These are phyloP conservation scores for Corvus cornix DNA, from an alignment of 2,113 vertebrate species.

Conservation along the genomic window DNA sequence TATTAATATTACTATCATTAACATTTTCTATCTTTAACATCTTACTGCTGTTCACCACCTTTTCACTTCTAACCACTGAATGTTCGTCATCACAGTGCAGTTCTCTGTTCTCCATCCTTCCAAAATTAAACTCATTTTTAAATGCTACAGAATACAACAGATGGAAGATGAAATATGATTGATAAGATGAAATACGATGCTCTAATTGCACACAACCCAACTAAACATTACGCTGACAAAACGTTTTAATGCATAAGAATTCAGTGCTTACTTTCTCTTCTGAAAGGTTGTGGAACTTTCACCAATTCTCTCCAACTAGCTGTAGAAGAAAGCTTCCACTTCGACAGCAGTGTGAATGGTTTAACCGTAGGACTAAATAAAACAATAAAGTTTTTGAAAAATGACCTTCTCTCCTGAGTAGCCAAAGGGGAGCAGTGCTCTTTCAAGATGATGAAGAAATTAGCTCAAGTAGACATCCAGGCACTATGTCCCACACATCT, in stretches of 20 bases:
- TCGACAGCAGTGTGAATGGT: neutral
- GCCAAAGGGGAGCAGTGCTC: conserved; percentile 69
- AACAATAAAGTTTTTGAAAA: conserved; percentile 65
- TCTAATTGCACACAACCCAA: neutral
- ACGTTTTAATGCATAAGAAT: neutral
- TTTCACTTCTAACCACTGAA: neutral
- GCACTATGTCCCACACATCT: conserved; percentile 70
- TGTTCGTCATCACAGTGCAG: neutral
- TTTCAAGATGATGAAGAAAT: conserved; percentile 67
- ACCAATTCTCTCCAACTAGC: neutral
- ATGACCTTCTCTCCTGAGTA: conserved; percentile 65
- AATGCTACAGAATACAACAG: neutral
- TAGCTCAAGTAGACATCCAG: conserved; percentile 71
- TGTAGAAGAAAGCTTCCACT: neutral
- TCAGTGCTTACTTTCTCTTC: neutral
- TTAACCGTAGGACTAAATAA: conserved; percentile 4
- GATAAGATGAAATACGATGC: no score
- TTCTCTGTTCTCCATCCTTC: neutral
- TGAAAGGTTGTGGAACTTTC: conserved; percentile 1
- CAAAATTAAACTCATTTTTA: neutral
- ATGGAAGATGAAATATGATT: neutral
- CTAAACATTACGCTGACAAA: neutral
- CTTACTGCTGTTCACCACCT: neutral
- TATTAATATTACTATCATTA: neutral
- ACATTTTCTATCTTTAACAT: neutral